Percentiles rank a stretch among this genome's conserved stretches.
These are phyloP conservation scores for Mythimna loreyi DNA, from an alignment of 2,888 invertebrate species.

Conservation along the genomic window DNA sequence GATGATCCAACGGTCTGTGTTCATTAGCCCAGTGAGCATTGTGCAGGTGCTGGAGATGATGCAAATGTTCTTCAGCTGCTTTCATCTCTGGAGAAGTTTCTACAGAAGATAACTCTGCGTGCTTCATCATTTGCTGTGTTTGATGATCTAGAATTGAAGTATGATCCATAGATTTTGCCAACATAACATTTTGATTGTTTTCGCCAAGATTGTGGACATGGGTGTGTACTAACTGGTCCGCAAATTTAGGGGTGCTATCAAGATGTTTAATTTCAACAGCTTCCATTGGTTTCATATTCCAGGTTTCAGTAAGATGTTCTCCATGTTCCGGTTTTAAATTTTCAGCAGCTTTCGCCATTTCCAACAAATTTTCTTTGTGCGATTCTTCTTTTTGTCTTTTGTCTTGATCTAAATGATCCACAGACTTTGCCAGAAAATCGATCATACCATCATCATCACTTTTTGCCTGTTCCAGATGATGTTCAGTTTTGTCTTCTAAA, in stretches of 20 bases:
- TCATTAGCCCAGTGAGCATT: slow-evolving; percentile 53
- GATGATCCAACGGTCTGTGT: slow-evolving; percentile 44
- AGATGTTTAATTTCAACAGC: slow-evolving; percentile 19
- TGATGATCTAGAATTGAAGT: slow-evolving; percentile 25
- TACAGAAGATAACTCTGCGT: slow-evolving; percentile 5
- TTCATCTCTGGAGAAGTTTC: slow-evolving; percentile 47
- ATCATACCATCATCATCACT: slow-evolving; percentile 29
- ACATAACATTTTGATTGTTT: slow-evolving; percentile 45
- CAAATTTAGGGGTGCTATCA: slow-evolving; percentile 41
- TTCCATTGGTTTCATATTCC: slow-evolving; percentile 32
- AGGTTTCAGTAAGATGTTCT: slow-evolving; percentile 7
- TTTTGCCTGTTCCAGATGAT: slow-evolving; percentile 25
- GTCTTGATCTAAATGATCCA: slow-evolving; percentile 5
- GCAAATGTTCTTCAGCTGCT: slow-evolving; percentile 51
- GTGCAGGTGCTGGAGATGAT: slow-evolving; percentile 44
- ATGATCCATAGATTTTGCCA: slow-evolving; percentile 56
- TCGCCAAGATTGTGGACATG: slow-evolving; percentile 33
- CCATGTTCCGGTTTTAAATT: slow-evolving; percentile 6
- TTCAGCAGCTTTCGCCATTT: slow-evolving; percentile 24
- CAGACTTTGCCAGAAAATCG: slow-evolving; percentile 42
- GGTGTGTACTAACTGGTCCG: slow-evolving; percentile 30
- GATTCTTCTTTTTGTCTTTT: slow-evolving; percentile 18
- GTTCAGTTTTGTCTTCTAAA: slow-evolving; percentile 14
- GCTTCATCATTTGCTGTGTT: slow-evolving; percentile 41
- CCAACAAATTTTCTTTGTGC: not conserved